These are phyloP conservation scores for Dendroctonus valens DNA, from an alignment of 1,140 invertebrate species.

Conservation along the genomic window DNA sequence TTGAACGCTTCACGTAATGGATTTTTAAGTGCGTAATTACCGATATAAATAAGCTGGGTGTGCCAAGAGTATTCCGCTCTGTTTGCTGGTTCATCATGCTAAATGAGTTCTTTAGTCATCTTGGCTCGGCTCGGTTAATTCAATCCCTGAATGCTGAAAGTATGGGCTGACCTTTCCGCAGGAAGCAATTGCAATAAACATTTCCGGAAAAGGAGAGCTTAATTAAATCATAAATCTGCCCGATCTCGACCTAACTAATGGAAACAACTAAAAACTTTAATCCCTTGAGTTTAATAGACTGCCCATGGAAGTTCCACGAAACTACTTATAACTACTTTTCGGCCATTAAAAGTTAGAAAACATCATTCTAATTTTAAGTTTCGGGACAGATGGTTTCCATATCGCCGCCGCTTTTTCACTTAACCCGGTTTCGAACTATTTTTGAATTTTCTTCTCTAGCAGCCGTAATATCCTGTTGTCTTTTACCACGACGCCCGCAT, in stretches of 20 bases:
- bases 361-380: slow-evolving; percentile 25
- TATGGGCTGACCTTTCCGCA: too few relatives aligned
- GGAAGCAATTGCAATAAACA: background rate
- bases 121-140: too few relatives aligned
- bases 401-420: slow-evolving; percentile 12
- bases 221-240: slow-evolving; percentile 1
- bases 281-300: slow-evolving; percentile 12
- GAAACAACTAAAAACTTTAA: slow-evolving; percentile 8
- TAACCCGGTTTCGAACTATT: slow-evolving; percentile 24
- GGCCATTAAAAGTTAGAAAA: slow-evolving; percentile 22
- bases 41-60: slow-evolving; percentile 23
- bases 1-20: slow-evolving; percentile 24
- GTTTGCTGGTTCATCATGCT: slow-evolving; percentile 17
- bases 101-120: slow-evolving; percentile 8
- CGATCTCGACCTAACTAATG: background rate
- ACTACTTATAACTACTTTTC: slow-evolving; percentile 15
- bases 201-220: background rate
- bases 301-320: slow-evolving; percentile 1
- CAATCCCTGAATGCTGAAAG: too few relatives aligned
- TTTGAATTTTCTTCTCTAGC: slow-evolving; percentile 16
- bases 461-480: slow-evolving; percentile 24
- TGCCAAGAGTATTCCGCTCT: slow-evolving; percentile 12
- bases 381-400: slow-evolving; percentile 26
- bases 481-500: background rate
- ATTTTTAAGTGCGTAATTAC: slow-evolving; percentile 24